These are phyloP conservation scores for Drosophila dunni DNA, from an alignment of 1,140 invertebrate genomes.

Conservation along the genomic window DNA sequence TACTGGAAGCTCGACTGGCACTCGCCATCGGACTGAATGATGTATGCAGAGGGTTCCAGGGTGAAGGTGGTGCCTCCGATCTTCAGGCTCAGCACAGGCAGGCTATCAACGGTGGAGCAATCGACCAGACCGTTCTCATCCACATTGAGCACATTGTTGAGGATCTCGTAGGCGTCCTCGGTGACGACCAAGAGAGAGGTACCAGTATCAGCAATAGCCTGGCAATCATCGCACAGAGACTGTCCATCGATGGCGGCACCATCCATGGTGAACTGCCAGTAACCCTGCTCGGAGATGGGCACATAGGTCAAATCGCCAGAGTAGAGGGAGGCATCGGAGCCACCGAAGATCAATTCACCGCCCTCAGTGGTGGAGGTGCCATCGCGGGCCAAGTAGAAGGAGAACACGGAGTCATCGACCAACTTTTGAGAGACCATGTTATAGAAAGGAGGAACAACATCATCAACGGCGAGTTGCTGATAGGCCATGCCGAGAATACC, in stretches of 20 bases:
- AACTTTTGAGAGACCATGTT: slow-evolving; percentile 95
- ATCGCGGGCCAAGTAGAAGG: slow-evolving; percentile 93
- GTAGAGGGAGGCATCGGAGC: slow-evolving; percentile 95
- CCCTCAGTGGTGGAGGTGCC: slow-evolving; percentile 88
- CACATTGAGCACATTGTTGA: slow-evolving; percentile 91
- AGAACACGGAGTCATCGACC: slow-evolving; percentile 93
- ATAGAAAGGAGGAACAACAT: slow-evolving; percentile 96
- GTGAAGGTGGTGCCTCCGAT: slow-evolving; percentile 91
- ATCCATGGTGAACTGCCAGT: slow-evolving; percentile 99
- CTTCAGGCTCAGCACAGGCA: slow-evolving; percentile 92
- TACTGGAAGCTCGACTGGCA: slow-evolving; percentile 90
- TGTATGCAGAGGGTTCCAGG: slow-evolving; percentile 93
- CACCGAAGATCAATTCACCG: slow-evolving; percentile 97
- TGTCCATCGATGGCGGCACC: slow-evolving; percentile 86
- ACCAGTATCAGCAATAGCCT: slow-evolving; percentile 99
- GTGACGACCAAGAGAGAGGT: slow-evolving; percentile 98
- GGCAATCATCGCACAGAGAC: slow-evolving; percentile 88
- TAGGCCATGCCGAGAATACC: slow-evolving; percentile 98
- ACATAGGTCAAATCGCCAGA: slow-evolving; percentile 95
- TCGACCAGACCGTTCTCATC: slow-evolving; percentile 92
- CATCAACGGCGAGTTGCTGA: slow-evolving; percentile 93
- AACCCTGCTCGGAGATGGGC: slow-evolving; percentile 92
- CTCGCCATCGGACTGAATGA: slow-evolving; percentile 94
- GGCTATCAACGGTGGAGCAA: slow-evolving; percentile 89
- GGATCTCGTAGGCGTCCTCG: slow-evolving; percentile 89